Evolutionary conservation across 2,888 invertebrate species (phyloP), one percentile per base, ranked within the genome.

Genomic region (Hoplodrina blanda): DNA sequence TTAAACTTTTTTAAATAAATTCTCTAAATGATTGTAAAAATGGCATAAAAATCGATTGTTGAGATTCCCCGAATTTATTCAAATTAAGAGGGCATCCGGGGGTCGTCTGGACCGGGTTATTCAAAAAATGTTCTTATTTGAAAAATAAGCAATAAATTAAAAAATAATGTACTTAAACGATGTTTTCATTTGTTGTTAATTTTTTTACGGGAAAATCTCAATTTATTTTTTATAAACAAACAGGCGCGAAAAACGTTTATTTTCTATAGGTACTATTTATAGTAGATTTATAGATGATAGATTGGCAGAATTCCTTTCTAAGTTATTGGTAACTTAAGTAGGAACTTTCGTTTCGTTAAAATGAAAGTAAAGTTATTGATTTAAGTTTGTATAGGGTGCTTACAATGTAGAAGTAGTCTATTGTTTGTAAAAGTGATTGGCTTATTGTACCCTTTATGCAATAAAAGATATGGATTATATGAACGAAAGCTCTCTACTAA

Each of bases 331-430:
- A 19, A 37, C 46, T 54, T 33, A 19, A n/a, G 19, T 19, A 37
- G 37, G 19, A 75, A 66, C 62, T 78, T 79, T 69, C 62, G 54
- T 78, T 79, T 69, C 62, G 54, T 60, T 69, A 33, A 69, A 69
- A 76, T 57, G 77, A 79, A 75, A 79, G 70, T 65, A 4, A 25
- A 15, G 4, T 19, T 50, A 0, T 1, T 46, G 44, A 59, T 71
- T 76, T 19, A 19, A 46, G 25, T 54, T 50, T n/a, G 55, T 67
- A 33, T 53, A 53, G 6, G 11, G 55, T 55, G 15, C 8, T 8
- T 37, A 37, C 17, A 20, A 17, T 53, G 13, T 54, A 49, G 20
- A 52, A 63, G 13, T 49, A 37, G 17, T 8, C 11, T 62, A 55
- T 74, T 78, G 46, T 78, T 60, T 17, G 37, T 13, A n/a, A 56